phyloP scores from a whole-genome alignment of 2,888 invertebrate genomes.

The Dendrolimus houi region DNA sequence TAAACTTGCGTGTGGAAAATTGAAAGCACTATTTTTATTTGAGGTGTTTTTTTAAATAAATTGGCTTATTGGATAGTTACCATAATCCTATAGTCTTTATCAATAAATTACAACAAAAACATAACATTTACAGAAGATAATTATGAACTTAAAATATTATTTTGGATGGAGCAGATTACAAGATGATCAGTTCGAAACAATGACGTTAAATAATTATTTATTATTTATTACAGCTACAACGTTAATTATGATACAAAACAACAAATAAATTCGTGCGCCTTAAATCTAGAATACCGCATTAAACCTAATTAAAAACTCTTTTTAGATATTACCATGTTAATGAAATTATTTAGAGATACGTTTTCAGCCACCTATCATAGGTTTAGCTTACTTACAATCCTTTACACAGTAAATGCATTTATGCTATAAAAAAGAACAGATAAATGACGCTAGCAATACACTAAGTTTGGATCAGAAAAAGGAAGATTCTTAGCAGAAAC shows the following conservation, averaged over 20 bases:
- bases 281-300: slow-evolving; percentile 62
- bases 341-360: slow-evolving; percentile 5
- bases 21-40: too few species aligned
- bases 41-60: too few species aligned
- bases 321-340: slow-evolving; percentile 16
- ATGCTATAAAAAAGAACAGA: neutral
- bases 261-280: slow-evolving; percentile 75
- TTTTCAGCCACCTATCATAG: slow-evolving; percentile 21
- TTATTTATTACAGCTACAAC: slow-evolving; percentile 57
- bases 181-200: slow-evolving; percentile 37
- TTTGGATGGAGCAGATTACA: slow-evolving; percentile 46
- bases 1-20: too few species aligned
- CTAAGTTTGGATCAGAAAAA: too few species aligned
- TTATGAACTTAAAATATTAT: slow-evolving; percentile 16
- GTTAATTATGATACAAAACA: slow-evolving; percentile 62
- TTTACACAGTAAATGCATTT: neutral
- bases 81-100: slow-evolving; percentile 5
- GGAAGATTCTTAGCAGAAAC: too few species aligned
- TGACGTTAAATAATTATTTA: slow-evolving; percentile 51
- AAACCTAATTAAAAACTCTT: slow-evolving; percentile 27
- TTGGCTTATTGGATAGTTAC: too few species aligned
- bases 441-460: too few species aligned
- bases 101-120: slow-evolving; percentile 22
- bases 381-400: slow-evolving; percentile 1
- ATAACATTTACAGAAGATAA: slow-evolving; percentile 12